phyloP scores from a whole-genome alignment of 2,113 vertebrate genomes.

The Muntiacus muntjak region DNA sequence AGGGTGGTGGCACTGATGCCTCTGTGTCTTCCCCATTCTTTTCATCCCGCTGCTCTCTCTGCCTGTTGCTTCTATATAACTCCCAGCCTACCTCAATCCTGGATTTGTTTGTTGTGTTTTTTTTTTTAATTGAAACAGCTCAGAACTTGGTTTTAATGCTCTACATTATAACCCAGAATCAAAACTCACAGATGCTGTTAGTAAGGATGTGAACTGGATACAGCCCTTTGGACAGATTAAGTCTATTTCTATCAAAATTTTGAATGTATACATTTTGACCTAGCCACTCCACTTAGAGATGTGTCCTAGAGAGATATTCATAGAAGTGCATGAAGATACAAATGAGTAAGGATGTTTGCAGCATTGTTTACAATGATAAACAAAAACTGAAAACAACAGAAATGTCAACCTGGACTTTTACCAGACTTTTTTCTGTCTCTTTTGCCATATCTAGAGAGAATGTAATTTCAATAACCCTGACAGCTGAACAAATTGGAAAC shows the following conservation, averaged over 20 bases:
- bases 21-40: no score
- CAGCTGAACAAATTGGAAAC: fast-evolving
- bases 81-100: not conserved
- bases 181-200: fast-evolving
- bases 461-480: not conserved
- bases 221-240: not conserved
- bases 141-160: not conserved
- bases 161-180: not conserved
- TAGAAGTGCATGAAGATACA: not conserved
- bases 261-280: not conserved
- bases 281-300: not conserved
- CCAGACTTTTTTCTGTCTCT: not conserved
- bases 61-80: no score
- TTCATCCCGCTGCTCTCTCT: fast-evolving
- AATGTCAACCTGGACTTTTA: not conserved
- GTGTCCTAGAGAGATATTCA: not conserved
- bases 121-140: not conserved
- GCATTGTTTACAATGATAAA: not conserved
- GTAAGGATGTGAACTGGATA: not conserved
- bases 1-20: no score
- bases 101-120: no score
- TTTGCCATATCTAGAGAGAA: not conserved
- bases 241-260: not conserved
- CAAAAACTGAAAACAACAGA: not conserved
- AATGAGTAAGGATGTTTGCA: not conserved